Evolutionary conservation across 2,888 invertebrate species (phyloP), one percentile per base, ranked within the genome.

Genomic region (Ditula angustiorana): DNA sequence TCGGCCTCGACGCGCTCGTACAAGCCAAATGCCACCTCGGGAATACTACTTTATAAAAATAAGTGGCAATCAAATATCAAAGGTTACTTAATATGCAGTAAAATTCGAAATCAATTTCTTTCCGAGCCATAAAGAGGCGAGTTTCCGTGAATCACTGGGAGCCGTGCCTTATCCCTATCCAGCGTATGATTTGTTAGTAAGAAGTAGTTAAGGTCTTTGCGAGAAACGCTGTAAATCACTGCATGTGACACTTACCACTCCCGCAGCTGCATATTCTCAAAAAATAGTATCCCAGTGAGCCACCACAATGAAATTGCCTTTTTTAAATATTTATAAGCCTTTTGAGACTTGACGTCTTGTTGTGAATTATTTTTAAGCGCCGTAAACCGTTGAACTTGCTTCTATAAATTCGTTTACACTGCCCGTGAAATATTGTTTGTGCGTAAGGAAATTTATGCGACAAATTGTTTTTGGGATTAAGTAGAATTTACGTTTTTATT

Each of bases 81-180:
- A 88, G 85, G 87, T 87, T 88, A 88, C 82, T 89, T 89, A 90
- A 90, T 90, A 90, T 87, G 88, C 87, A 90, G 85, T 91, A 88
- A 90, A 89, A 88, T 87, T 86, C 84, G 76, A 86, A 90, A 90
- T 91, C 87, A 87, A 91, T 90, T 89, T 86, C 83, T 86, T 86
- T 87, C 81, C 73, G 71, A 81, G 83, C 80, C 77, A 82, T 89
- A 89, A 90, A 90, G 81, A 81, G 70, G 76, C 73, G 72, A 82
- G 87, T 88, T 81, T 79, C 82, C 71, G 79, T 87, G 87, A 88
- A 85, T 86, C 85, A 87, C 81, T 79, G 79, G 74, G 76, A 71
- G 69, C 70, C 66, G 70, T 73, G 68, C 76, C 73, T 77, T 77
- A 71, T 77, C 79, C 75, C 75, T 72, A 81, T 83, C 75, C 80